A percentile compares a stretch with the other conserved stretches of the same genome.
These are phyloP conservation scores for Chamaetylas fuelleborni DNA, from an alignment of 2,113 vertebrate species.

Conservation along the genomic window DNA sequence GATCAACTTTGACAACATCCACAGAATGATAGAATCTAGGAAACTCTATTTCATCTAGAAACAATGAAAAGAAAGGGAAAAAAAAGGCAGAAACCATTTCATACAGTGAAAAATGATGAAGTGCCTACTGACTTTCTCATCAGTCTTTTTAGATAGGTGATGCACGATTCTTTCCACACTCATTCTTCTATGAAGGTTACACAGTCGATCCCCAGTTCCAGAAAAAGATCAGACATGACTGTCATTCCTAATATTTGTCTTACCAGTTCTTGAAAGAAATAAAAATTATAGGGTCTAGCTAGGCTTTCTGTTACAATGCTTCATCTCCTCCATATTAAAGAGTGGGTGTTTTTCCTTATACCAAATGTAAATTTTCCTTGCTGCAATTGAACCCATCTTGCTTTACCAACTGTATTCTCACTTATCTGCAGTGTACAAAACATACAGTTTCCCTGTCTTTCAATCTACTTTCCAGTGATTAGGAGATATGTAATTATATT, in stretches of 20 bases:
- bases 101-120: not conserved
- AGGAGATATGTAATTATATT: not conserved
- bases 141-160: not conserved
- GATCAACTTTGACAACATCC: not conserved
- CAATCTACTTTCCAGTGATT: not conserved
- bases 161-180: not conserved
- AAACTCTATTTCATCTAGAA: not conserved
- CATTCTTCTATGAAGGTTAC: not conserved
- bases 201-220: not conserved
- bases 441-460: not conserved
- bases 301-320: not conserved
- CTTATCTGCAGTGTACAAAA: not conserved
- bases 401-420: not conserved
- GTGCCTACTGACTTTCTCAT: not conserved
- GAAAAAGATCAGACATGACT: not conserved
- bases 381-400: not conserved
- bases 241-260: not conserved
- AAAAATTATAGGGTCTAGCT: not conserved
- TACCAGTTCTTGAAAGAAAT: not conserved
- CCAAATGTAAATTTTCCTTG: not conserved
- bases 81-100: not conserved
- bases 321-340: not conserved
- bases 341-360: not conserved
- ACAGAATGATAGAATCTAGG: not conserved
- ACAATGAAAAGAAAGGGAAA: not conserved